Evolutionary conservation across 2,113 vertebrate genomes (phyloP).

Genomic region (Chelonoidis abingdonii): DNA sequence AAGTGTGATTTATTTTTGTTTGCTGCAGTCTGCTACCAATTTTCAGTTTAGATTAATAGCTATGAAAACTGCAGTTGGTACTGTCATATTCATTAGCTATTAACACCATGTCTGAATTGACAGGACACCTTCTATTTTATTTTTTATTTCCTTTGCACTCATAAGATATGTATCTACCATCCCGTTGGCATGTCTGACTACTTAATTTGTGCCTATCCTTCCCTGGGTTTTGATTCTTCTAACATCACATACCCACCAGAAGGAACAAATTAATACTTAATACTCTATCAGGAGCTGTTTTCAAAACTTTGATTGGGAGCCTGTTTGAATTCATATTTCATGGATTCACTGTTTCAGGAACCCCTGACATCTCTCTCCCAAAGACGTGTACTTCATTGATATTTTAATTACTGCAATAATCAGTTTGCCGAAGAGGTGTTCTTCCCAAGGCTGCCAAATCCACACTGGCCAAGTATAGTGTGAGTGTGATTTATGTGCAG

Average conservation of each 20-base stretch:
- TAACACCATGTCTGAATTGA: conserved; percentile 68
- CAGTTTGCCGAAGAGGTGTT: conserved; percentile 57
- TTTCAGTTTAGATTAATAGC: conserved; percentile 72
- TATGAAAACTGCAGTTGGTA: conserved; percentile 64
- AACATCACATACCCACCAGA: neutral
- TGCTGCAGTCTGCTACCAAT: conserved; percentile 60
- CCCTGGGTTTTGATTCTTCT: conserved; percentile 37
- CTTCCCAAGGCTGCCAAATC: conserved; percentile 60
- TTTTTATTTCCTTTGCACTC: conserved; percentile 36
- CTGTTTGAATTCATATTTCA: conserved; percentile 52
- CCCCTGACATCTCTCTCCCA: conserved; percentile 32
- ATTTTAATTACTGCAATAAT: conserved; percentile 72
- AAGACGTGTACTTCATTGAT: conserved; percentile 61
- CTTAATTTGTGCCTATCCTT: conserved; percentile 49
- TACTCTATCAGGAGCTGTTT: neutral
- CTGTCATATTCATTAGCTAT: conserved; percentile 60
- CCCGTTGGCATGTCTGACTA: conserved; percentile 51
- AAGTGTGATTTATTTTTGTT: conserved; percentile 67
- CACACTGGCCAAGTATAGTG: conserved; percentile 60
- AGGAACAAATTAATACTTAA: conserved; percentile 3
- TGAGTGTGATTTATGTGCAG: conserved; percentile 74
- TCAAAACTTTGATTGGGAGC: conserved; percentile 4
- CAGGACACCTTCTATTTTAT: conserved; percentile 55
- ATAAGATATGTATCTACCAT: conserved; percentile 63
- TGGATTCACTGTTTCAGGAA: conserved; percentile 36